These are phyloP conservation scores for Leontocebus nigricollis DNA, from an alignment of 2,797 vertebrate species.

Conservation along the genomic window DNA sequence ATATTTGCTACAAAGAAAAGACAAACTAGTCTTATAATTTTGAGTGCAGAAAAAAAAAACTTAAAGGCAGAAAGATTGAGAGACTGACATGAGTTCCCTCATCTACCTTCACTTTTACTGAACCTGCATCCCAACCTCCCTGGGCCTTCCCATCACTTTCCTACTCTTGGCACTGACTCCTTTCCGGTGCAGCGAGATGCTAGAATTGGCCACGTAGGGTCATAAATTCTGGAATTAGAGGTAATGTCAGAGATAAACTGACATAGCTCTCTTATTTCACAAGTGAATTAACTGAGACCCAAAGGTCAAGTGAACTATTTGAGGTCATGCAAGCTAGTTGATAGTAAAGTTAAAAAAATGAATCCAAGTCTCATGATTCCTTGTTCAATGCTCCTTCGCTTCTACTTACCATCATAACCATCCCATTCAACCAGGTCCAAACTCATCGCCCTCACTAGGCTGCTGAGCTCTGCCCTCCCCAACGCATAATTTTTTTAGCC, in stretches of 20 bases:
- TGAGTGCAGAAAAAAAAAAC: neutral
- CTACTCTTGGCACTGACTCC: neutral
- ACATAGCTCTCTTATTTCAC: neutral
- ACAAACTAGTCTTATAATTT: neutral
- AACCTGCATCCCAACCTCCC: neutral
- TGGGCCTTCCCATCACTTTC: neutral
- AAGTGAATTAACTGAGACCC: constrained; percentile 12
- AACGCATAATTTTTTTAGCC: neutral
- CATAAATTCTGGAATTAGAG: constrained; percentile 24
- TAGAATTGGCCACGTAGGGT: neutral
- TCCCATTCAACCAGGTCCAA: neutral
- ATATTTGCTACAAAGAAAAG: neutral
- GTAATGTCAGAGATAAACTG: neutral
- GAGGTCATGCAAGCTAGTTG: neutral
- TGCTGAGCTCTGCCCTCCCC: neutral
- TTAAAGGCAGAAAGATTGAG: constrained; percentile 38
- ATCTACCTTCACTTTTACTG: neutral
- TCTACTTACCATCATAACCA: neutral
- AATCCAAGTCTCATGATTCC: neutral
- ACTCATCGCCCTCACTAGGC: neutral
- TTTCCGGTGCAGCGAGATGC: neutral
- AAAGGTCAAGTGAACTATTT: neutral
- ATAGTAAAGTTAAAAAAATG: neutral
- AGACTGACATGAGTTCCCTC: neutral
- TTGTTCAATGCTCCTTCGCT: neutral